These are phyloP conservation scores for Drosophila asahinai DNA, from an alignment of 1,140 invertebrate genomes.

Conservation along the genomic window DNA sequence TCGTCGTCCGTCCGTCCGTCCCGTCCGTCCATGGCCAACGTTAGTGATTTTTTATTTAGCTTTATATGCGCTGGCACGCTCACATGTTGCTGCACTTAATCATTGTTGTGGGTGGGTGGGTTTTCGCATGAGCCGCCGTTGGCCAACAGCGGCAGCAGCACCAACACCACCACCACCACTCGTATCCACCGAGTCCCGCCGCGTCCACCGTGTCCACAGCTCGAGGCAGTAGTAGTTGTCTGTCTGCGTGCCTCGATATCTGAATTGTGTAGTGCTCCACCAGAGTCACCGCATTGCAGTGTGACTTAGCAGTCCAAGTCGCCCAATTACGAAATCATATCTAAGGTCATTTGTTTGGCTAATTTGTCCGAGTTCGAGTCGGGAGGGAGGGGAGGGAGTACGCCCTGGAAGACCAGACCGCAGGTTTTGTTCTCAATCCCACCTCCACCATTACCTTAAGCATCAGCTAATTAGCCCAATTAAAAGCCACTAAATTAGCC, in stretches of 20 bases:
- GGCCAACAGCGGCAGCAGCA: conserved; percentile 52
- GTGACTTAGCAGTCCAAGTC: conserved; percentile 27
- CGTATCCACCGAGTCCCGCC: neutral
- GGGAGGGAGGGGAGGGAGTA: neutral
- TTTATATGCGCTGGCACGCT: conserved; percentile 74
- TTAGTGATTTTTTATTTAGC: conserved; percentile 55
- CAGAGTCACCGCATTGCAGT: too few relatives aligned
- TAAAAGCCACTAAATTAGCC: conserved; percentile 47
- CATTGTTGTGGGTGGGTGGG: conserved; percentile 80
- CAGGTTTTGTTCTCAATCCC: conserved; percentile 31
- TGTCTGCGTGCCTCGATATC: conserved; percentile 35
- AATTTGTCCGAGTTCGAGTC: conserved; percentile 57
- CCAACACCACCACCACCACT: neutral
- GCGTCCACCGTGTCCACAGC: neutral
- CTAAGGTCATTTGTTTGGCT: conserved; percentile 80
- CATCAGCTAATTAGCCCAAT: conserved; percentile 38
- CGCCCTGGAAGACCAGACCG: conserved; percentile 48
- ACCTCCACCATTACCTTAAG: neutral
- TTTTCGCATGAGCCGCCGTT: conserved; percentile 74
- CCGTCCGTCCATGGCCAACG: conserved; percentile 15
- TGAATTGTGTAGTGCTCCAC: conserved; percentile 15
- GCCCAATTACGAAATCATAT: conserved; percentile 81
- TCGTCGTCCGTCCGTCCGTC: conserved; percentile 21
- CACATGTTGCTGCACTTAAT: conserved; percentile 80
- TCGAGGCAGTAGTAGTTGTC: conserved; percentile 8